Base-by-base conservation (phyloP, 2,113 vertebrate genomes). In the Corapipo altera region DNA sequence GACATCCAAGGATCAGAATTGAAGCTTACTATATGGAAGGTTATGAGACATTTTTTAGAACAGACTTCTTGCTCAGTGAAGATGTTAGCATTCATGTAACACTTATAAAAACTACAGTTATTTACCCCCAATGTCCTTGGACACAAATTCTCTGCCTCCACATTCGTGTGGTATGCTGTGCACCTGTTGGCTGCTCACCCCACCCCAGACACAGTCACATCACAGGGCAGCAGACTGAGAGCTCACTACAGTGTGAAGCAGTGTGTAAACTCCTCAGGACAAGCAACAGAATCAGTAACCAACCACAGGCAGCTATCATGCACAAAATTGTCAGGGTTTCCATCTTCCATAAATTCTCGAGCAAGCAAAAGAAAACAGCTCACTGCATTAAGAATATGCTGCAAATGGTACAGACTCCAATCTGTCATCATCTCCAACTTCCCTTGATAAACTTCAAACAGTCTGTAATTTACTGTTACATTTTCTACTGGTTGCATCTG, bases 101-200 rank as follows among this genome's bases (percentile, higher is more conserved):
- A 35, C 72, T 87, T 80, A 75, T 51, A 59, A 65, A 70, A 88
- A 44, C 20, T 58, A 39, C 33, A 93, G 65, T 52, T 69, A 89
- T 89, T 78, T 95, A 92, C 35, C 65, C 91, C 28, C 87, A 57
- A 1, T 85, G 94, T 43, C 95, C 96, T 95, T 94, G 96, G 89
- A 72, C 49, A 76, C 59, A n/a, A 72, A 89, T 91, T 85, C 89
- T 28, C 73, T 92, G 93, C 84, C 89, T 93, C 89, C 91, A 41
- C 61, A 75, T 39, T 85, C 1, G 6, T 2, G 52, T 19, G 77
- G 91, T 57, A 95, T 91, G 77, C 70, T 64, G 28, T 87, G 95
- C 94, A 96, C 94, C 95, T 95, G 96, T 72, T 69, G 76, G 89
- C 10, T 74, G 55, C 73, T 52, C 76, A 78, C 95, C 62, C 88